phyloP scores from a whole-genome alignment of 2,888 invertebrate species.

The Dasysyrphus albostriatus region DNA sequence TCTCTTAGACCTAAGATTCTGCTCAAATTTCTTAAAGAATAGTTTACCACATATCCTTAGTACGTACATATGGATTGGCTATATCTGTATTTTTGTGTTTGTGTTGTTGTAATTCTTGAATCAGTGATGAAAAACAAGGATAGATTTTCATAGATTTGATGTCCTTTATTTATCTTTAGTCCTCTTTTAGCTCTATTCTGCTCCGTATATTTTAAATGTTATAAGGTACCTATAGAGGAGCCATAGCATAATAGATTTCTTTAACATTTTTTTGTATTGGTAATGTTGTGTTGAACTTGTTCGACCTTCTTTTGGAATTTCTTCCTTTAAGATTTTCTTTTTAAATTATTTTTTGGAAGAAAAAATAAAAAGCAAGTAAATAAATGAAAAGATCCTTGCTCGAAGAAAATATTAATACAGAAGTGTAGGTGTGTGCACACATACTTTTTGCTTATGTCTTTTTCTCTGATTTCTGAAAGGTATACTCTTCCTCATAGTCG shows the following conservation, averaged over 20 bases:
- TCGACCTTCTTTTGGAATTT: constrained; percentile 50
- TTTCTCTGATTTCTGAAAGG: no score
- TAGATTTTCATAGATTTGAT: background rate
- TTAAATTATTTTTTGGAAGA: background rate
- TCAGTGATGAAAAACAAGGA: constrained; percentile 16
- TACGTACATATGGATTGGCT: background rate
- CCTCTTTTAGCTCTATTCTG: constrained; percentile 15
- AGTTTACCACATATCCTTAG: background rate
- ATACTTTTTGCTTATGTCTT: no score
- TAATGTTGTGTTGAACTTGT: constrained; percentile 56
- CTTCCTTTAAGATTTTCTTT: constrained; percentile 17
- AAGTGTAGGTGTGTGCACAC: no score
- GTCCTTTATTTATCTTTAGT: constrained; percentile 40
- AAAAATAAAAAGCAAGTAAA: background rate
- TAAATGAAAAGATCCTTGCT: constrained; percentile 33
- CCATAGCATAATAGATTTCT: constrained; percentile 30
- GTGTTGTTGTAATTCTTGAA: constrained; percentile 24
- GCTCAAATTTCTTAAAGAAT: constrained; percentile 4
- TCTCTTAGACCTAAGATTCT: background rate
- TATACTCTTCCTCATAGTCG: no score
- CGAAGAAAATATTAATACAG: background rate
- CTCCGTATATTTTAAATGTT: background rate
- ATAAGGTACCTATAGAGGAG: constrained; percentile 26
- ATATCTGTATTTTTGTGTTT: background rate
- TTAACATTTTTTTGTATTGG: constrained; percentile 43